A percentile compares a stretch with the other conserved stretches of the same genome.
These are phyloP conservation scores for Thera britannica DNA, from an alignment of 2,888 invertebrate species.

Conservation along the genomic window DNA sequence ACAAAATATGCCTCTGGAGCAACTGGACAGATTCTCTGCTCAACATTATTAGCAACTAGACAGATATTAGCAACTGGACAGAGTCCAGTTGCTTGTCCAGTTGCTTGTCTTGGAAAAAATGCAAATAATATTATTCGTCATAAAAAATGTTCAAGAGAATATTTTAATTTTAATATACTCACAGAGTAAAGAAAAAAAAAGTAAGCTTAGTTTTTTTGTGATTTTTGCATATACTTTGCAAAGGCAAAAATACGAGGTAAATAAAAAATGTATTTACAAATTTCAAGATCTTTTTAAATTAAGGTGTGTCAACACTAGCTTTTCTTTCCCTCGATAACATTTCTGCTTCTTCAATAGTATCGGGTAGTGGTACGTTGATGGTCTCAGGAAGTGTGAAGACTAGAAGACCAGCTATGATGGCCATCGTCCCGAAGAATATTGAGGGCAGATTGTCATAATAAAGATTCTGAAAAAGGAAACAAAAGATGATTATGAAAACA, in stretches of 20 bases:
- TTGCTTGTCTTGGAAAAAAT: neutral
- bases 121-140: too few species aligned
- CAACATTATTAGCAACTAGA: neutral
- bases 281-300: neutral
- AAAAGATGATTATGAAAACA: neutral
- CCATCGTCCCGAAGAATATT: constrained; percentile 85
- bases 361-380: constrained; percentile 83
- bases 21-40: too few species aligned
- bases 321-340: constrained; percentile 55
- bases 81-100: too few species aligned
- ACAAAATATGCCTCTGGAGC: too few species aligned
- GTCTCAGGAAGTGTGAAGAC: constrained; percentile 87
- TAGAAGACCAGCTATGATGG: constrained; percentile 80
- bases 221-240: too few species aligned
- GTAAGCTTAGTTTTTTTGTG: too few species aligned
- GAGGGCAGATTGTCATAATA: constrained; percentile 81
- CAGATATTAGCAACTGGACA: neutral
- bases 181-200: too few species aligned
- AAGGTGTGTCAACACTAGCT: constrained; percentile 6
- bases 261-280: neutral
- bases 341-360: constrained; percentile 86
- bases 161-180: too few species aligned
- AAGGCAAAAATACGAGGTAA: too few species aligned
- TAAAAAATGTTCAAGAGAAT: too few species aligned
- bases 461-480: constrained; percentile 2